Evolutionary conservation across 2,888 invertebrate genomes (phyloP), one percentile per base, ranked within the genome.

Genomic region (Sipha maydis): DNA sequence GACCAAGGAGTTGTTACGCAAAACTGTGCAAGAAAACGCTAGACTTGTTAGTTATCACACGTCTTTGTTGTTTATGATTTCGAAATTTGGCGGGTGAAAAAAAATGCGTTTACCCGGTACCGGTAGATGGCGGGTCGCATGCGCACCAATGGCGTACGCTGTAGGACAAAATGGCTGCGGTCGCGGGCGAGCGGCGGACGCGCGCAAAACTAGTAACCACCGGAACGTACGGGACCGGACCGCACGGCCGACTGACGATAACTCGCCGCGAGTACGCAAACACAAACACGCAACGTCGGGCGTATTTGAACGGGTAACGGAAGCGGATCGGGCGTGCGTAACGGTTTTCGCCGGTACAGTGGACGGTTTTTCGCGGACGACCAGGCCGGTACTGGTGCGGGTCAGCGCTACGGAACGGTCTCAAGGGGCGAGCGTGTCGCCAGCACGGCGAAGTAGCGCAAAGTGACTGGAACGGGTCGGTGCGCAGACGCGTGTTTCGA

Each of bases 401-500:
- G 19, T 38, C 41, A 41, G 8, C 34, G 11, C 76, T 21, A 0
- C 28, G 21, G 17, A 38, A 56, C 84, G 21, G 69, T 56, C 5
- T 73, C 54, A 14, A 54, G 54, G 31, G 17, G 71, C 21, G 41
- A 69, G 73, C 79, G 61, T 75, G 80, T 80, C 88, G 79, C 75
- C 75, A 31, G 80, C 61, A 61, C 88, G 80, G 61, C 80, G 79
- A 77, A 85, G n/a, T 77, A 25, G 21, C 88, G 75, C 80, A 14
- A 73, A 78, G 88, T 88, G 88, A 88, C 88, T 56, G 61, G 71
- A 86, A 79, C 88, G 73, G 61, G 80, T 80, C 61, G 75, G 88
- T 88, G 88, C 88, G 88, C 88, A 88, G 88, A 88, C 88, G 88
- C 88, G 80, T 69, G 34, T 85, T 85, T 77, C 48, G n/a, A 83